Percentiles rank a stretch among this genome's conserved stretches.
Conservation (phyloP, 2,797 vertebrate species). For the Meriones psammophilus region DNA sequence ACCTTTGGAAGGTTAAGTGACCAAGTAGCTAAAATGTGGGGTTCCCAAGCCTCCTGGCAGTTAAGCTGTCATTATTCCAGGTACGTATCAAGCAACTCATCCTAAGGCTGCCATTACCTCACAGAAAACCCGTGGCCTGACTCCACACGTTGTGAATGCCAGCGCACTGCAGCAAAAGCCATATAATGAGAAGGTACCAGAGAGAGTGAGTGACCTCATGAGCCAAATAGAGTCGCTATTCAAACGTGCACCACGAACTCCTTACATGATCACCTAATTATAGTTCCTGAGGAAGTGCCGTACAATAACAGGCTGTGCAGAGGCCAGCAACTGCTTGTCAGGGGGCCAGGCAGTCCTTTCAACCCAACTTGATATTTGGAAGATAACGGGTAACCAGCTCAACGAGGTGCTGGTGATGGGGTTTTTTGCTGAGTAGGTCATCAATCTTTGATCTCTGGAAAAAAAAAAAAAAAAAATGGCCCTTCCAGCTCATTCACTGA, state of each 20-base stretch:
- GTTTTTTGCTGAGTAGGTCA: slow-evolving; percentile 47
- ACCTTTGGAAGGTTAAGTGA: not conserved
- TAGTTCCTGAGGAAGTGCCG: slow-evolving; percentile 85
- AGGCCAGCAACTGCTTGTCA: slow-evolving; percentile 70
- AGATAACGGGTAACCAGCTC: slow-evolving; percentile 59
- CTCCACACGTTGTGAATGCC: slow-evolving; percentile 86
- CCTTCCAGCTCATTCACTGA: slow-evolving; percentile 2
- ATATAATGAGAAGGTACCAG: slow-evolving; percentile 84
- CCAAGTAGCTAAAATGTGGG: not conserved
- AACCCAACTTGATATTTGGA: slow-evolving; percentile 78
- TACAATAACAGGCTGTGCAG: slow-evolving; percentile 83
- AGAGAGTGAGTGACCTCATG: slow-evolving; percentile 88
- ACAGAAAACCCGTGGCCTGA: slow-evolving; percentile 83
- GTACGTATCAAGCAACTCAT: slow-evolving; percentile 50
- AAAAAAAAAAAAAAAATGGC: slow-evolving; percentile 26
- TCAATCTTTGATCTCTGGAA: slow-evolving; percentile 48
- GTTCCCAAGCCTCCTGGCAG: slow-evolving; percentile 26
- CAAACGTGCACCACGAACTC: slow-evolving; percentile 83
- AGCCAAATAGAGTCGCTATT: slow-evolving; percentile 88
- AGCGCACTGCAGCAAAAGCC: slow-evolving; percentile 78
- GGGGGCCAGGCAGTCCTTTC: slow-evolving; percentile 75
- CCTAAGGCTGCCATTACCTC: slow-evolving; percentile 73
- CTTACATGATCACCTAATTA: slow-evolving; percentile 91
- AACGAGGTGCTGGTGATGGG: slow-evolving; percentile 45
- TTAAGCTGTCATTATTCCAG: slow-evolving; percentile 51